phyloP scores from a whole-genome alignment of 2,888 invertebrate genomes.

The Odontothrips loti region DNA sequence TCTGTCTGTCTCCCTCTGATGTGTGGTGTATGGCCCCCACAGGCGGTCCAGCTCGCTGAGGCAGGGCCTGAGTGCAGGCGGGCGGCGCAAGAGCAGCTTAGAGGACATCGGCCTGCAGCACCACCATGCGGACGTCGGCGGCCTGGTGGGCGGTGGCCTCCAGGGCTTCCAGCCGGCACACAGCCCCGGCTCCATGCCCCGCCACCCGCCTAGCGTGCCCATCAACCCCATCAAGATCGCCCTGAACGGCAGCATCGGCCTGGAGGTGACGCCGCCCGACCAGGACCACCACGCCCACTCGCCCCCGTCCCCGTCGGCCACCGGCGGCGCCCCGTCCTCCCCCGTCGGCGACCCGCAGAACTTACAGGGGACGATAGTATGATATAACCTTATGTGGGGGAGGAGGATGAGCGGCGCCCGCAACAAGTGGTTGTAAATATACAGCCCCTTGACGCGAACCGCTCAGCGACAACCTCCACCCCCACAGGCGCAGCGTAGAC shows the following conservation, averaged over 20 bases:
- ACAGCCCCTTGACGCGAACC: slow-evolving; percentile 47
- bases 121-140: slow-evolving; percentile 36
- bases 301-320: slow-evolving; percentile 28
- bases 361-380: slow-evolving; percentile 83
- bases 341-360: slow-evolving; percentile 36
- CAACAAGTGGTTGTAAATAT: slow-evolving; percentile 68
- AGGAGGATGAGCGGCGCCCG: slow-evolving; percentile 73
- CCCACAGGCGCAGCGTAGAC: slow-evolving; percentile 1
- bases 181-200: slow-evolving; percentile 43
- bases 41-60: slow-evolving; percentile 77
- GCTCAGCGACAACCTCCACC: neutral
- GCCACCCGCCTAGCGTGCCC: slow-evolving; percentile 58
- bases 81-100: slow-evolving; percentile 71
- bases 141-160: slow-evolving; percentile 53
- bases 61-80: slow-evolving; percentile 67
- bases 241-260: slow-evolving; percentile 77
- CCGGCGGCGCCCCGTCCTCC: slow-evolving; percentile 32
- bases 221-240: slow-evolving; percentile 78
- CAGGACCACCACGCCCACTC: slow-evolving; percentile 45
- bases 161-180: slow-evolving; percentile 69
- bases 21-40: slow-evolving; percentile 1
- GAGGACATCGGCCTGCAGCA: slow-evolving; percentile 83
- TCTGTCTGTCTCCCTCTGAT: neutral
- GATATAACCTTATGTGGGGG: slow-evolving; percentile 92
- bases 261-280: slow-evolving; percentile 72